These are phyloP conservation scores for Globicephala melas DNA, from an alignment of 2,113 vertebrate genomes.

Conservation along the genomic window DNA sequence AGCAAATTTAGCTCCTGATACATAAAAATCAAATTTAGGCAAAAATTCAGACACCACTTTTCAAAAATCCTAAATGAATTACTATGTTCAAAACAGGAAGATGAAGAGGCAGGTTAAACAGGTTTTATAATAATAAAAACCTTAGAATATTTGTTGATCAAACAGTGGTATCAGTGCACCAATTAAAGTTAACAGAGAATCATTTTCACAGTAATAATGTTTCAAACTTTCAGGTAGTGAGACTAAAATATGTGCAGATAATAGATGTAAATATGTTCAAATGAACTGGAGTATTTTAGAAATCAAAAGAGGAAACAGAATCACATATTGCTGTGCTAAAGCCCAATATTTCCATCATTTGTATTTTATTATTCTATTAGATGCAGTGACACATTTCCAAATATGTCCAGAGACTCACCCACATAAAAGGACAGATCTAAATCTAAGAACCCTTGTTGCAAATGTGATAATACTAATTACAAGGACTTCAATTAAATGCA, in stretches of 20 bases:
- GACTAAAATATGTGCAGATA: not conserved
- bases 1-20: not conserved
- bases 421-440: not conserved
- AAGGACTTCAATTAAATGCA: not conserved
- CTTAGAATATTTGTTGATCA: conserved; percentile 32
- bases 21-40: not conserved
- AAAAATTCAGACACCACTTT: not conserved
- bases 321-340: not conserved
- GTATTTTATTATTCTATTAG: conserved; percentile 21
- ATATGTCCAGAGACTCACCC: not conserved
- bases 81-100: not conserved
- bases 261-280: conserved; percentile 38
- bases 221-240: conserved; percentile 27
- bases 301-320: conserved; percentile 34
- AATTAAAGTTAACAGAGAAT: conserved; percentile 20
- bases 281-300: conserved; percentile 8
- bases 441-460: not conserved
- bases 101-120: not conserved
- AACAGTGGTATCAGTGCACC: not conserved
- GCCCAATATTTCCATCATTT: not conserved
- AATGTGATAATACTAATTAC: not conserved
- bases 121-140: conserved; percentile 16
- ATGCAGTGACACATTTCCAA: not conserved
- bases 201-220: not conserved
- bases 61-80: not conserved